Conservation (phyloP, 2,797 vertebrate species). For the Cheracebus regulus region DNA sequence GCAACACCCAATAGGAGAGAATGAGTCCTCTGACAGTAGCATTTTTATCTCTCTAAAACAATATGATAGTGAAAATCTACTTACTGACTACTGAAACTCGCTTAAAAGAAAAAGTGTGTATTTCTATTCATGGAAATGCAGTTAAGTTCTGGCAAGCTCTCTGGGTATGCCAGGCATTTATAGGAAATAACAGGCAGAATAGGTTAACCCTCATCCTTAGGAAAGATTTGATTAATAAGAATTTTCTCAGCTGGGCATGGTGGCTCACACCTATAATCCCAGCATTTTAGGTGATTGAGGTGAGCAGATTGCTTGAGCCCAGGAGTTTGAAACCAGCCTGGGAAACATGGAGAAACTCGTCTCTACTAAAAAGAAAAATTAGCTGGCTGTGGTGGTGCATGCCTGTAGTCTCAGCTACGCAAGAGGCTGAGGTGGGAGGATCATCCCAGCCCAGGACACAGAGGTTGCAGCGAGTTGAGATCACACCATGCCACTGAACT, state of each 20-base stretch:
- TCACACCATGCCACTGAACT: not conserved
- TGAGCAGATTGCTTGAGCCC: not conserved
- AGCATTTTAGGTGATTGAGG: not conserved
- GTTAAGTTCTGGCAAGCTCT: not conserved
- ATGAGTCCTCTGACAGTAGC: not conserved
- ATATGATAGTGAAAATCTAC: not conserved
- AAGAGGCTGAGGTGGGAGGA: not conserved
- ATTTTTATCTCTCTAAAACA: not conserved
- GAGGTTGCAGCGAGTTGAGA: not conserved
- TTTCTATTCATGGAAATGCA: slow-evolving; percentile 10
- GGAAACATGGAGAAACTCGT: not conserved
- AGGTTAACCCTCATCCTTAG: not conserved
- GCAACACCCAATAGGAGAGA: not conserved
- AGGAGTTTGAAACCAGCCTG: not conserved
- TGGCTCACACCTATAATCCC: not conserved
- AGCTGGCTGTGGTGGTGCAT: not conserved
- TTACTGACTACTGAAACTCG: not conserved
- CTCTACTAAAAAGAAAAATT: not conserved
- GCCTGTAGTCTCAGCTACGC: not conserved
- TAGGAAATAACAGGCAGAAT: not conserved
- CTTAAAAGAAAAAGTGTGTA: not conserved
- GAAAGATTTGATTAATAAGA: slow-evolving; percentile 19
- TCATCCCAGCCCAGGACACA: not conserved
- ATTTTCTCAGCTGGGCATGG: not conserved
- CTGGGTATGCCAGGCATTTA: not conserved